A percentile compares a stretch with the other conserved stretches of the same genome.
Evolutionary conservation across 2,797 vertebrate genomes (phyloP).

Genomic region (Alca torda): DNA sequence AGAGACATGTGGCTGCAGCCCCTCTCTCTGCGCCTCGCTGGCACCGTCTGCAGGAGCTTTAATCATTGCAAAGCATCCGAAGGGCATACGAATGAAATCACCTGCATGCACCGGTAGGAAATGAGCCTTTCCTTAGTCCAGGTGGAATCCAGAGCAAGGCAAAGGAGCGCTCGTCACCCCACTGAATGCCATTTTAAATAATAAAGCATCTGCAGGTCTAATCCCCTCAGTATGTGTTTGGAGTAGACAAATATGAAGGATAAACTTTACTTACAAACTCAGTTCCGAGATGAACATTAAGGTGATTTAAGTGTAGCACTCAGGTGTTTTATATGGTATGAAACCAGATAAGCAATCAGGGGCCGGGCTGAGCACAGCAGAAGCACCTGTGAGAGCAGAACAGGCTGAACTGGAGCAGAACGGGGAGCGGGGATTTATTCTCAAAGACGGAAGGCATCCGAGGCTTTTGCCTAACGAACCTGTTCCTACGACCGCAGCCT

Average conservation of each 20-base stretch:
- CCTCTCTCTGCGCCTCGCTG: not conserved
- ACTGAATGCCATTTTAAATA: not conserved
- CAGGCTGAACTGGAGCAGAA: not conserved
- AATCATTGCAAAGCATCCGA: not conserved
- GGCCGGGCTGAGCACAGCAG: not conserved
- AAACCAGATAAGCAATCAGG: not conserved
- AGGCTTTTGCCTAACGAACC: not conserved
- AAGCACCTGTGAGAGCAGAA: not conserved
- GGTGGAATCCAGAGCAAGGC: not conserved
- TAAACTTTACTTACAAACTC: not conserved
- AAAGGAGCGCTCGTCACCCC: not conserved
- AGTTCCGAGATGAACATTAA: not conserved
- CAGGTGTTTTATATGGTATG: not conserved
- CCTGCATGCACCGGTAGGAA: not conserved
- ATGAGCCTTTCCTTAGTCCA: not conserved
- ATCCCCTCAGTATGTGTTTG: not conserved
- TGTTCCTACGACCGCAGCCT: not conserved
- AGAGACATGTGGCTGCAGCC: not conserved
- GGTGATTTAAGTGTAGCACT: not conserved
- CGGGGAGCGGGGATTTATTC: not conserved
- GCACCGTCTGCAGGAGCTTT: not conserved
- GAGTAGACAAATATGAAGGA: not conserved
- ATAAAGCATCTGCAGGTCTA: rapidly evolving
- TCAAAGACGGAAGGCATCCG: not conserved
- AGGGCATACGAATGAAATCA: not conserved